Evolutionary conservation across 2,113 vertebrate genomes (phyloP).

Genomic region (Lanius ludovicianus): DNA sequence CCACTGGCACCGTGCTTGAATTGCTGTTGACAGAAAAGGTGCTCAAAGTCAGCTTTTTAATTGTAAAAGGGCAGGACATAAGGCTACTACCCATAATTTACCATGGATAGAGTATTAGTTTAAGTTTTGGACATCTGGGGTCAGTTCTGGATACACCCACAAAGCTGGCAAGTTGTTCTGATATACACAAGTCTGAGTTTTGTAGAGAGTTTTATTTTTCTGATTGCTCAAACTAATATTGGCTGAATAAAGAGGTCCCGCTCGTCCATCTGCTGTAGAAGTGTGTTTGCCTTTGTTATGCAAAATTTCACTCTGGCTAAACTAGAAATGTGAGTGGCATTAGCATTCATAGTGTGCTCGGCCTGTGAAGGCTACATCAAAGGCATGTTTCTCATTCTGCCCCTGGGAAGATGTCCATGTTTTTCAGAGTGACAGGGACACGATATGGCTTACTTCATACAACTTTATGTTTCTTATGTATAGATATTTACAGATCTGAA

Average conservation of each 20-base stretch:
- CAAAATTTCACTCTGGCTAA: not conserved
- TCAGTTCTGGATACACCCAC: not conserved
- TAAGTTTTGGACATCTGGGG: not conserved
- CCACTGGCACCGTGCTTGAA: not conserved
- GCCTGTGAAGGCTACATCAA: not conserved
- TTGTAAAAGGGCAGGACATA: not conserved
- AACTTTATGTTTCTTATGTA: not conserved
- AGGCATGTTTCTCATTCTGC: not conserved
- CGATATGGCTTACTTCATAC: not conserved
- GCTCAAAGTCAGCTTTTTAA: not conserved
- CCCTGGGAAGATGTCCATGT: not conserved
- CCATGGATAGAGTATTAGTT: not conserved
- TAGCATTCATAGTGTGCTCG: not conserved
- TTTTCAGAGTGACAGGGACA: not conserved
- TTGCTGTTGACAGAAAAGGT: not conserved
- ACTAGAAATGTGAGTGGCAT: not conserved
- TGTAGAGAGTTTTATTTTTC: not conserved
- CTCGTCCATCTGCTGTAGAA: not conserved
- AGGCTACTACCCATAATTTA: not conserved
- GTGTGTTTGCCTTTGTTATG: not conserved
- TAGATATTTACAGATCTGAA: not conserved
- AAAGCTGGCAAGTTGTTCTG: not conserved
- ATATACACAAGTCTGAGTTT: not conserved
- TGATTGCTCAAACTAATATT: not conserved
- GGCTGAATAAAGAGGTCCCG: not conserved